phyloP scores from a whole-genome alignment of 2,888 invertebrate genomes.

The Perdita meconis region DNA sequence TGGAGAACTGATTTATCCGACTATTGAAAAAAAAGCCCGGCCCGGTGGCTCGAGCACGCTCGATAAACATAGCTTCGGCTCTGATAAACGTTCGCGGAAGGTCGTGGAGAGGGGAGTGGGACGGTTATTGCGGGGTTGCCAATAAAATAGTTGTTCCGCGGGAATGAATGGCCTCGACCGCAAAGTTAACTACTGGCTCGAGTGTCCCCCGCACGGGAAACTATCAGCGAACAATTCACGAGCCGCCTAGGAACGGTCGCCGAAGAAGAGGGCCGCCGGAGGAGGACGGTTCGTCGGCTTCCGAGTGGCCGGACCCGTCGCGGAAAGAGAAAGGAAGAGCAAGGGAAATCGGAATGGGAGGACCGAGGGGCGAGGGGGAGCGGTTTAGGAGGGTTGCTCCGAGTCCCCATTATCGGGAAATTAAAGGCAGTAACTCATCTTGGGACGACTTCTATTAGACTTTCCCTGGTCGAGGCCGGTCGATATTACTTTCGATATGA shows the following conservation, averaged over 20 bases:
- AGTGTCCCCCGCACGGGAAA: conserved; percentile 68
- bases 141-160: conserved; percentile 72
- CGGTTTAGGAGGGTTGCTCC: conserved; percentile 68
- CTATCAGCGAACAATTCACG: conserved; percentile 76
- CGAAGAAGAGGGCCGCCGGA: conserved; percentile 50
- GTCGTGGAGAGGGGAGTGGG: conserved; percentile 45
- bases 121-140: conserved; percentile 68
- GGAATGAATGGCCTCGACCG: conserved; percentile 69
- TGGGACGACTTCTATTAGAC: conserved; percentile 81
- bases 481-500: conserved; percentile 83
- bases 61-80: conserved; percentile 62
- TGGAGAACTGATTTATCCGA: conserved; percentile 21
- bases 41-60: conserved; percentile 1
- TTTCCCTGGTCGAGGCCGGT: conserved; percentile 78
- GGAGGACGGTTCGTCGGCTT: conserved; percentile 48
- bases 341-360: conserved; percentile 39
- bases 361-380: no score
- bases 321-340: conserved; percentile 54
- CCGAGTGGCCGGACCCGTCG: conserved; percentile 38
- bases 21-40: conserved; percentile 8
- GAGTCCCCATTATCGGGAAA: conserved; percentile 81
- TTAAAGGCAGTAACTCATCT: conserved; percentile 82
- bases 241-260: conserved; percentile 64
- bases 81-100: conserved; percentile 67
- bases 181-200: conserved; percentile 71